phyloP scores from a whole-genome alignment of 2,797 vertebrate species.

The Peromyscus melanophrys region DNA sequence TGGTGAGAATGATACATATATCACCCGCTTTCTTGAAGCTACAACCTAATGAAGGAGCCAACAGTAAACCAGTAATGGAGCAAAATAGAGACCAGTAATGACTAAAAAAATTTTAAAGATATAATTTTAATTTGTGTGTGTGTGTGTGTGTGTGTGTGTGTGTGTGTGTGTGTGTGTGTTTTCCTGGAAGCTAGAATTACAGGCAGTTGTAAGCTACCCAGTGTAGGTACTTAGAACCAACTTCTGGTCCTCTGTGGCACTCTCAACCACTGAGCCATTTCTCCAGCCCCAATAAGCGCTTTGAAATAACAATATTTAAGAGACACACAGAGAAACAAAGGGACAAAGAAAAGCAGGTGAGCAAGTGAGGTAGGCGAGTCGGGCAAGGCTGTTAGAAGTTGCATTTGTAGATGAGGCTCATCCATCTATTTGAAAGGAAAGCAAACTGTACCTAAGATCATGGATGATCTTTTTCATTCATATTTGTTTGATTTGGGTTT shows the following conservation, averaged over 20 bases:
- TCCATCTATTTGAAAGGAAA: conserved; percentile 2
- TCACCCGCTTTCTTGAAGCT: conserved; percentile 6
- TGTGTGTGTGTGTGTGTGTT: background rate
- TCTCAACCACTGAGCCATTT: background rate
- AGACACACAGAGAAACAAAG: background rate
- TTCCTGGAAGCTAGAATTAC: background rate
- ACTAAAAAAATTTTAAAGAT: background rate
- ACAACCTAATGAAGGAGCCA: background rate
- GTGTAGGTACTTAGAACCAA: background rate
- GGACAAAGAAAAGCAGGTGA: background rate
- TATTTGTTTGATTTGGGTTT: background rate
- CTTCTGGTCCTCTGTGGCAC: background rate
- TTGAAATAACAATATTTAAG: conserved; percentile 55
- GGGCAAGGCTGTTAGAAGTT: background rate
- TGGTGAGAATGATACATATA: background rate
- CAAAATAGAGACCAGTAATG: conserved; percentile 4
- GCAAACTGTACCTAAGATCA: conserved; percentile 19
- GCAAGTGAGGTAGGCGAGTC: background rate
- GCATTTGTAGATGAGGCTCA: conserved; percentile 16
- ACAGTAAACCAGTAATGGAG: background rate
- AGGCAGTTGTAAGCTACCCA: background rate
- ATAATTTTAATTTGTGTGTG: background rate
- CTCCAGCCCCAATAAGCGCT: conserved; percentile 2
- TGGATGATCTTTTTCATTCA: background rate
- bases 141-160: background rate